Evolutionary conservation across 1,140 invertebrate species (phyloP).

Genomic region (Akabosia matsudoensis): DNA sequence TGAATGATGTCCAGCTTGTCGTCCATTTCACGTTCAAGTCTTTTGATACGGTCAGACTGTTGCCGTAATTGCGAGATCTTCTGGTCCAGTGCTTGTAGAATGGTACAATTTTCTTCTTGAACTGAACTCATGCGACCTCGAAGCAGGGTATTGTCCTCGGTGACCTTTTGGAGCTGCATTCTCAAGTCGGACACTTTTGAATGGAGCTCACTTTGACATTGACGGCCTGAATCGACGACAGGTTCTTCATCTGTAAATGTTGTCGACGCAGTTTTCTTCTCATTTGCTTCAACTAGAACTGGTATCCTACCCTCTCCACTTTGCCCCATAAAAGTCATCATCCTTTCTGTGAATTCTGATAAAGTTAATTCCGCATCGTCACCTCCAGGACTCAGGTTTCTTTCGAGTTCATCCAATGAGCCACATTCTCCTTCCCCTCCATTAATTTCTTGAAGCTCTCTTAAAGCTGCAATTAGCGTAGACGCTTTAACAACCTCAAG

Average conservation of each 20-base stretch:
- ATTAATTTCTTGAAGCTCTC: background rate
- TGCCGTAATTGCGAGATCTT: background rate
- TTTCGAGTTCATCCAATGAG: background rate
- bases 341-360: too few relatives aligned
- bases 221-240: background rate
- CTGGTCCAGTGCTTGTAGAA: constrained; percentile 3
- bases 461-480: background rate
- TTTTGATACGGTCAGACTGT: background rate
- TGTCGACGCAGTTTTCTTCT: too few relatives aligned
- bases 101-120: constrained; percentile 1
- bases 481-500: background rate
- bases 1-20: background rate
- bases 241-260: background rate
- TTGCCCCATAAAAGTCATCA: too few relatives aligned
- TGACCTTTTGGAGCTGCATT: background rate
- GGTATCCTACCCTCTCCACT: too few relatives aligned
- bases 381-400: background rate
- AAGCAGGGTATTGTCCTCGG: background rate
- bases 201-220: background rate
- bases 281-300: too few relatives aligned
- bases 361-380: too few relatives aligned
- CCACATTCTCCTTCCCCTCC: background rate
- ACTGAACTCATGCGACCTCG: background rate
- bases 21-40: background rate
- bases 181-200: background rate